Conservation (phyloP, 2,113 vertebrate genomes). For the Monarcha castaneiventris region DNA sequence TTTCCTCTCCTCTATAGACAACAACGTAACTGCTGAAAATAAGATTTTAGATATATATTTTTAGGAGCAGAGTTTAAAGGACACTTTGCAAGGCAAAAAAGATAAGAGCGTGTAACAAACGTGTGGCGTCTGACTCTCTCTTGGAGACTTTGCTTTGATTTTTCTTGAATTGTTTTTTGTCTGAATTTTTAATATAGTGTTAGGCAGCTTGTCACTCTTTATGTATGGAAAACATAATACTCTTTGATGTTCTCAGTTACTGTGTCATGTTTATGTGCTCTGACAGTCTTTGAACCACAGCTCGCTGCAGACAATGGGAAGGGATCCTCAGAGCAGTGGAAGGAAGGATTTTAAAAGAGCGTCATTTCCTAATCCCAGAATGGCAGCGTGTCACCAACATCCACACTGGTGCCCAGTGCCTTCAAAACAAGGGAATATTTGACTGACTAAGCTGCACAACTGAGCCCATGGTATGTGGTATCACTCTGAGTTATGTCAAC, state of each 20-base stretch:
- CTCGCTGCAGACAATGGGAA: constrained; percentile 43
- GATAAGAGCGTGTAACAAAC: neutral
- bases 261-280: constrained; percentile 63
- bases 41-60: neutral
- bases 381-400: neutral
- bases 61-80: constrained; percentile 31
- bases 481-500: neutral
- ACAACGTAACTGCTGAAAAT: neutral
- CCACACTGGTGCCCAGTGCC: neutral
- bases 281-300: constrained; percentile 43
- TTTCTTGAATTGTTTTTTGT: constrained; percentile 49
- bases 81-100: constrained; percentile 37
- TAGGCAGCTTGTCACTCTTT: constrained; percentile 53
- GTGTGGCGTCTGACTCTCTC: neutral
- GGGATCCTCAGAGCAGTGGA: neutral
- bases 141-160: constrained; percentile 45
- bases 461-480: neutral
- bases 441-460: neutral
- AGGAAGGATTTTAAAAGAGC: neutral
- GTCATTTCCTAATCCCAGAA: neutral
- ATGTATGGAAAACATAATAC: constrained; percentile 61
- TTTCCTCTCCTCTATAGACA: neutral
- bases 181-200: constrained; percentile 51
- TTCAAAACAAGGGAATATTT: neutral
- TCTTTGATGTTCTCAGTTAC: constrained; percentile 64